Evolutionary conservation across 2,888 invertebrate species (phyloP).

Genomic region (Meganola albula): DNA sequence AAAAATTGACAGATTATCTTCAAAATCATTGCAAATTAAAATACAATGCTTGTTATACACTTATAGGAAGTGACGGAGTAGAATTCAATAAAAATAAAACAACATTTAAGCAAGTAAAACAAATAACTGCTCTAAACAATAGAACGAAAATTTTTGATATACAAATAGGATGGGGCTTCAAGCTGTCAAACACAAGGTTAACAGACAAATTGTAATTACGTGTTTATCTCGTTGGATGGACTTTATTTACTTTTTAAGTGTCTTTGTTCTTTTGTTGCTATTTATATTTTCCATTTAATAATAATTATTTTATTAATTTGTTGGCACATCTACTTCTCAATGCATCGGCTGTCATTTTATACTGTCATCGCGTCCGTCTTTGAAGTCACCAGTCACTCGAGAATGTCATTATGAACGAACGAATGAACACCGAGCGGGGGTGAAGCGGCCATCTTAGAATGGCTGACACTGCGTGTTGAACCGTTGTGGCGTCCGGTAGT

Average conservation of each 20-base stretch:
- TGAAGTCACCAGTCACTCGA: no score
- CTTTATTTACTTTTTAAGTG: constrained; percentile 1
- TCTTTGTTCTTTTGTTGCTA: background rate
- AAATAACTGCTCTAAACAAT: constrained; percentile 44
- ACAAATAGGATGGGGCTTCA: constrained; percentile 44
- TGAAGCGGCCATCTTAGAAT: no score
- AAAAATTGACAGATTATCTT: constrained; percentile 21
- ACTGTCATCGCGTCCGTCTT: no score
- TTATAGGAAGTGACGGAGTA: constrained; percentile 27
- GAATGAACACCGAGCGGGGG: no score
- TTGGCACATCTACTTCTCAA: no score
- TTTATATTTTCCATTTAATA: no score
- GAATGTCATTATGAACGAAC: no score
- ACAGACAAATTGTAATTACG: constrained; percentile 10
- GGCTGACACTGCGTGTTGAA: no score
- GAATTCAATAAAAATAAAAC: constrained; percentile 27
- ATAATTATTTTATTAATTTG: no score
- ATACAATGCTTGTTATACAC: constrained; percentile 18
- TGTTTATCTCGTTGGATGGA: constrained; percentile 4
- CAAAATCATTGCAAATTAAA: constrained; percentile 15
- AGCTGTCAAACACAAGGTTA: constrained; percentile 49
- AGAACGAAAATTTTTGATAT: constrained; percentile 45
- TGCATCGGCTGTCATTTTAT: no score
- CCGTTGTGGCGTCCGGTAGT: no score
- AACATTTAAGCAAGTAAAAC: constrained; percentile 23